Conservation (phyloP, 2,113 vertebrate genomes). For the Maccullochella peelii region DNA sequence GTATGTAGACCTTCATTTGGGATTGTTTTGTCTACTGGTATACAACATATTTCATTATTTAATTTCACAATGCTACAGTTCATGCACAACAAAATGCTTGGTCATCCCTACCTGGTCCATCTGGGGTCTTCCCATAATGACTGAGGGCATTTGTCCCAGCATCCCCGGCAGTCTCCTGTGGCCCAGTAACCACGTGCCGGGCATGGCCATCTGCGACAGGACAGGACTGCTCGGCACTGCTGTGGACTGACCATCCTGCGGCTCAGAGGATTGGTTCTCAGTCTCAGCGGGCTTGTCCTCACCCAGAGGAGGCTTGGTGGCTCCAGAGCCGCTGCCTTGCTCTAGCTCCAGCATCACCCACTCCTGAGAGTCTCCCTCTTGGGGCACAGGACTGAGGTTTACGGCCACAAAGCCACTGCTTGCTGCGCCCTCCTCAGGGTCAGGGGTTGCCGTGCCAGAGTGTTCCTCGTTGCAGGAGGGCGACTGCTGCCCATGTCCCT, state of each 20-base stretch:
- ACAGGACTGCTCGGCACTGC: constrained; percentile 83
- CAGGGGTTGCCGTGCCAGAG: constrained; percentile 85
- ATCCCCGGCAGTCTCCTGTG: constrained; percentile 89
- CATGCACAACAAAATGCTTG: constrained; percentile 8
- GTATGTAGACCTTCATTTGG: not conserved
- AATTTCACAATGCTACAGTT: not conserved
- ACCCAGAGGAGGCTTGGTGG: constrained; percentile 84
- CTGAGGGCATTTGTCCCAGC: constrained; percentile 85
- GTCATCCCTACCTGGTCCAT: constrained; percentile 87
- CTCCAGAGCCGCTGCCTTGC: constrained; percentile 85
- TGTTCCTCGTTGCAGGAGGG: constrained; percentile 89
- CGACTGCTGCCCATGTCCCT: constrained; percentile 77
- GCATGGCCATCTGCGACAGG: constrained; percentile 82
- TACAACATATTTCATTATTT: not conserved
- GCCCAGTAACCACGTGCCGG: constrained; percentile 83
- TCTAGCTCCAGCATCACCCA: constrained; percentile 98
- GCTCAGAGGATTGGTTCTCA: constrained; percentile 57
- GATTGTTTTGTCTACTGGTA: not conserved
- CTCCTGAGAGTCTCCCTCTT: constrained; percentile 95
- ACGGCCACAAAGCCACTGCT: constrained; percentile 95
- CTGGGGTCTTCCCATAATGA: constrained; percentile 89
- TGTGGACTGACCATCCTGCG: constrained; percentile 78
- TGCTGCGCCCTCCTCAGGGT: constrained; percentile 89
- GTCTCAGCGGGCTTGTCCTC: constrained; percentile 78
- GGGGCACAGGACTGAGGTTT: constrained; percentile 92